Base-by-base conservation (phyloP, 2,888 invertebrate genomes). In the Mimachlamys varia region DNA sequence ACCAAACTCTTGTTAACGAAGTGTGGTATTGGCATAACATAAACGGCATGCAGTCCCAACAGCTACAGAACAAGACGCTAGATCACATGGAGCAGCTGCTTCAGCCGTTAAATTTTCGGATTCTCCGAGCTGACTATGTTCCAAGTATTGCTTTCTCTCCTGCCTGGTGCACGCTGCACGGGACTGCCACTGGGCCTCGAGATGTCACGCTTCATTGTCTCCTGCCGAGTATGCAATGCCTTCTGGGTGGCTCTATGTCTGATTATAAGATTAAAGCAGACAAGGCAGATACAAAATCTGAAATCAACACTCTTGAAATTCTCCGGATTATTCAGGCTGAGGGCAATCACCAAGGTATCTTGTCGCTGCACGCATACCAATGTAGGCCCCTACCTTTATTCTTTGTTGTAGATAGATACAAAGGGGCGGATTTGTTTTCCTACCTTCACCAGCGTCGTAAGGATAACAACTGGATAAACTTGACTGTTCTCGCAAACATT, bases 321-420 rank as follows among this genome's bases (percentile, higher is more conserved):
- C 90, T 90, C 19, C 37, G 37, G 12, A n/a, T 19, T 22, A 55
- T 88, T 27, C 58, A 90, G 37, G 62, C 88, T 19, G 27, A 27
- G 2, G 4, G n/a, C 19, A 58, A 27, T 27, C 90, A 90, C 62
- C 62, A n/a, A 2, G 49, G 62, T 37, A 88, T 90, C 12, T 44
- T 88, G 13, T 10, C 44, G 44, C 7, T 90, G 37, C 88, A 88
- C n/a, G 88, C 62, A 0, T 90, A 88, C 50, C 90, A 88, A 49
- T 33, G 58, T 44, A 88, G 90, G 10, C 90, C 90, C 4, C 38
- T 90, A 19, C 90, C 90, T 1, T 13, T 90, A 4, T 90, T 90
- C n/a, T 90, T 62, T n/a, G 55, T 90, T 2, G 88, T 55, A 49
- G 88, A 90, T 22, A 55, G 37, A 27, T 27, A 33, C 10, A 37